Conservation (phyloP, 2,888 invertebrate genomes). For the Cheilosia pagana region DNA sequence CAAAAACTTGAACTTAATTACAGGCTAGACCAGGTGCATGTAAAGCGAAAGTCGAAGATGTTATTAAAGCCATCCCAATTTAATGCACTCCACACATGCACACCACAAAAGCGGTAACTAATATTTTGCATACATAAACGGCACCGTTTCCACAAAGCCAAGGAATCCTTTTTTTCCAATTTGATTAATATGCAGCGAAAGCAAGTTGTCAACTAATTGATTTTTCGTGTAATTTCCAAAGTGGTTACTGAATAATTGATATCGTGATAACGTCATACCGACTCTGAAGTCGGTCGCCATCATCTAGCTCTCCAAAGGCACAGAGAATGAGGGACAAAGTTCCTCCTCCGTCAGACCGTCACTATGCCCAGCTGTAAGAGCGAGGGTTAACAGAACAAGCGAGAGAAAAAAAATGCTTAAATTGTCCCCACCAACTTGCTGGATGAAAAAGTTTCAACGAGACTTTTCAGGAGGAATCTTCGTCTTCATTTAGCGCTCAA, state of each 20-base stretch:
- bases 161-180: conserved; percentile 33
- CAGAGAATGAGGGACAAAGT: conserved; percentile 54
- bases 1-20: conserved; percentile 71
- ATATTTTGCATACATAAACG: conserved; percentile 3
- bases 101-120: neutral
- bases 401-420: conserved; percentile 50
- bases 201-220: conserved; percentile 75
- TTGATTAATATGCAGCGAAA: conserved; percentile 71
- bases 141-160: conserved; percentile 23
- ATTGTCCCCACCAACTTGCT: conserved; percentile 69
- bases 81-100: conserved; percentile 33
- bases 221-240: conserved; percentile 75
- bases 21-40: conserved; percentile 68
- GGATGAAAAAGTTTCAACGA: conserved; percentile 66
- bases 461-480: conserved; percentile 57
- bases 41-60: conserved; percentile 33
- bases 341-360: conserved; percentile 58
- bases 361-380: conserved; percentile 37
- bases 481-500: conserved; percentile 33
- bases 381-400: conserved; percentile 50
- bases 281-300: conserved; percentile 21
- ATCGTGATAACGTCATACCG: conserved; percentile 54
- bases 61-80: conserved; percentile 22
- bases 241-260: conserved; percentile 75
- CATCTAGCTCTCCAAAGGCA: conserved; percentile 28